Percentiles rank a stretch among this genome's conserved stretches.
phyloP scores from a whole-genome alignment of 2,797 vertebrate genomes.

The Coregonus ussuriensis region DNA sequence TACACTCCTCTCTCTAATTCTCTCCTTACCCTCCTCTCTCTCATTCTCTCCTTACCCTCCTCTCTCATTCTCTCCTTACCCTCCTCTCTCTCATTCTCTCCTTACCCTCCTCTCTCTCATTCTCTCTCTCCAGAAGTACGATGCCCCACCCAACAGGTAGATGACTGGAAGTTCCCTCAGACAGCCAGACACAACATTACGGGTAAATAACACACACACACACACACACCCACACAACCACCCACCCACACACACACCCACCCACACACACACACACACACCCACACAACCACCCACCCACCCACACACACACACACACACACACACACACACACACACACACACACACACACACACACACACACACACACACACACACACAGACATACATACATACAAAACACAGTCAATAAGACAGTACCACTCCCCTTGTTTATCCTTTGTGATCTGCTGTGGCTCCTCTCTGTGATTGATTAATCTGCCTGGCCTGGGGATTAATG shows the following conservation, averaged over 20 bases:
- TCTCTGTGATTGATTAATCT: slow-evolving; percentile 22
- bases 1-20: too few species aligned
- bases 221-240: neutral
- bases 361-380: too few species aligned
- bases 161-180: slow-evolving; percentile 80
- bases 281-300: neutral
- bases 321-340: too few species aligned
- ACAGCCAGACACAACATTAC: slow-evolving; percentile 72
- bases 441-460: neutral
- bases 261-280: neutral
- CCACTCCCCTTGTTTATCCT: neutral
- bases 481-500: neutral
- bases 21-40: too few species aligned
- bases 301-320: neutral
- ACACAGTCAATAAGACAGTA: neutral
- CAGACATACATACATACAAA: too few species aligned
- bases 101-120: neutral
- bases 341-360: too few species aligned
- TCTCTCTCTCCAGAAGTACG: slow-evolving; percentile 54
- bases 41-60: too few species aligned
- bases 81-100: too few species aligned
- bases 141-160: slow-evolving; percentile 76
- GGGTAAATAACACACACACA: slow-evolving; percentile 58
- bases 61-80: too few species aligned
- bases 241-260: neutral